A percentile compares a stretch with the other conserved stretches of the same genome.
Evolutionary conservation across 1,140 invertebrate species (phyloP).

Genomic region (Camponotus pennsylvanicus): DNA sequence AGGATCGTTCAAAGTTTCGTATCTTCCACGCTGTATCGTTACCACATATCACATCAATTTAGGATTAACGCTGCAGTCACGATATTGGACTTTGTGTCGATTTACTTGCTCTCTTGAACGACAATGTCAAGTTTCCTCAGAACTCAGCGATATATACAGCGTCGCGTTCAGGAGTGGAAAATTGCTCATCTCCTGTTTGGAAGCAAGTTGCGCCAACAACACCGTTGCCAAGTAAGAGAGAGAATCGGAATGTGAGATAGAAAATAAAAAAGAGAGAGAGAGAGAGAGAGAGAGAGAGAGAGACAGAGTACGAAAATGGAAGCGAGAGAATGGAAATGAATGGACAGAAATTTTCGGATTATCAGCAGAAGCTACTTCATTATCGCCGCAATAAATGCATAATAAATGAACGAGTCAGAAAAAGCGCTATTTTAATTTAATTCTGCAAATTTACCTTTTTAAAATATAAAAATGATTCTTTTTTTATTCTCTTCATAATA

Average conservation of each 20-base stretch:
- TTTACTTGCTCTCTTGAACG: conserved; percentile 43
- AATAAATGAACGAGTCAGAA: conserved; percentile 17
- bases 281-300: neutral
- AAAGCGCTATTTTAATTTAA: conserved; percentile 3
- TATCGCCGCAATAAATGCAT: conserved; percentile 1
- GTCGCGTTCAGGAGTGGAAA: conserved; percentile 49
- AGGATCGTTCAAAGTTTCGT: conserved; percentile 27
- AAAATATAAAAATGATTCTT: neutral
- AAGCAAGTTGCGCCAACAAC: conserved; percentile 56
- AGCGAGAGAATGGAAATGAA: conserved; percentile 14
- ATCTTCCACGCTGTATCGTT: neutral
- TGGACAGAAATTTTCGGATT: conserved; percentile 23
- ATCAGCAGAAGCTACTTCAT: neutral
- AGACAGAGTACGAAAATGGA: conserved; percentile 13
- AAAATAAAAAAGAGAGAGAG: neutral
- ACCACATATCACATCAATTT: neutral
- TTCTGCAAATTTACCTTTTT: conserved; percentile 6
- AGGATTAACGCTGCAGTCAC: conserved; percentile 28
- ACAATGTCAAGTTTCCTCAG: conserved; percentile 43
- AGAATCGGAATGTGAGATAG: neutral
- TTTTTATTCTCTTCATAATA: neutral
- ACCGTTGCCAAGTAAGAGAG: conserved; percentile 38
- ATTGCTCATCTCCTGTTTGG: conserved; percentile 62
- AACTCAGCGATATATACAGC: conserved; percentile 29
- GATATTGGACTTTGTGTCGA: conserved; percentile 55